phyloP scores from a whole-genome alignment of 1,140 invertebrate genomes.

The Lepidurus packardi region DNA sequence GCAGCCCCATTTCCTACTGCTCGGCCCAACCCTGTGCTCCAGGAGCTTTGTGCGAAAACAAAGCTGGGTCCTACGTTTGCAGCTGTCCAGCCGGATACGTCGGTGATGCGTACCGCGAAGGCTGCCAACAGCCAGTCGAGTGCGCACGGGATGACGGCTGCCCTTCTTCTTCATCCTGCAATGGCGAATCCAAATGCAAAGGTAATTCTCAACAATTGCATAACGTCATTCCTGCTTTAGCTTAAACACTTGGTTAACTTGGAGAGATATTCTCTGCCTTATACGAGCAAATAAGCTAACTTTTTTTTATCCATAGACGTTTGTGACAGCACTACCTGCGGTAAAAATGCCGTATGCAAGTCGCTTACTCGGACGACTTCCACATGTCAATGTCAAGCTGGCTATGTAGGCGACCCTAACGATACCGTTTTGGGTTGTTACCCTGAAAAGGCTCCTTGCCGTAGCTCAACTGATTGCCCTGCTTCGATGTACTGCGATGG shows the following conservation, averaged over 20 bases:
- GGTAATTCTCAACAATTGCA: conserved; percentile 42
- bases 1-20: conserved; percentile 71
- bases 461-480: conserved; percentile 63
- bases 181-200: conserved; percentile 63
- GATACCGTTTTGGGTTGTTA: conserved; percentile 65
- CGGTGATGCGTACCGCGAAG: conserved; percentile 73
- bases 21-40: conserved; percentile 69
- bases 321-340: conserved; percentile 67
- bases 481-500: conserved; percentile 74
- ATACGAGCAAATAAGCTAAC: background rate
- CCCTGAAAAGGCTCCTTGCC: conserved; percentile 65
- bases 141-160: conserved; percentile 71
- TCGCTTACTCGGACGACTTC: conserved; percentile 62
- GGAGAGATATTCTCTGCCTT: no score
- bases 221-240: background rate
- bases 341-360: conserved; percentile 73
- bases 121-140: conserved; percentile 68
- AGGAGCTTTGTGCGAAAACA: conserved; percentile 73
- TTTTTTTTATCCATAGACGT: conserved; percentile 52
- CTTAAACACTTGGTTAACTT: conserved; percentile 31
- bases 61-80: conserved; percentile 72
- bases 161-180: conserved; percentile 67
- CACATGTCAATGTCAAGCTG: conserved; percentile 64
- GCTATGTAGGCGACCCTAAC: conserved; percentile 67
- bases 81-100: conserved; percentile 67